These are phyloP conservation scores for Anoplius nigerrimus DNA, from an alignment of 2,888 invertebrate species.

Conservation along the genomic window DNA sequence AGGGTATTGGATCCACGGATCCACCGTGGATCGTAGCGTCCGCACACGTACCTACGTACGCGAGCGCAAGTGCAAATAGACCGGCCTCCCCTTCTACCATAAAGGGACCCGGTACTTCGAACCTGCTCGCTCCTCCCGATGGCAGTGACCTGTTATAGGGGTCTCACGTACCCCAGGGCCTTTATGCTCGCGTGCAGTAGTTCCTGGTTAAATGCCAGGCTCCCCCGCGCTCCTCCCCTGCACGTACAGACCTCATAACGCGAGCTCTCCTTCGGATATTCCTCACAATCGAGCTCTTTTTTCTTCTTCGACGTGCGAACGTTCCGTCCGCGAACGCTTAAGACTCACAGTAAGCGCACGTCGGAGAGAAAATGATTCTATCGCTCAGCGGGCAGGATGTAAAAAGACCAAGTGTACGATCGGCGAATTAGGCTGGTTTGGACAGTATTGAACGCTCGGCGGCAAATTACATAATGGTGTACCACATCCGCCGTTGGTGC, in stretches of 20 bases:
- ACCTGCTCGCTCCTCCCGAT: conserved; percentile 61
- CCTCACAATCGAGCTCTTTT: not conserved
- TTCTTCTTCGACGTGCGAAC: not conserved
- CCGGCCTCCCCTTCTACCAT: conserved; percentile 58
- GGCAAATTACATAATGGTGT: too few relatives aligned
- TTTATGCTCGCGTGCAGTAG: conserved; percentile 44
- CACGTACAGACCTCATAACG: conserved; percentile 23
- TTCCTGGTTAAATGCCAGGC: conserved; percentile 51
- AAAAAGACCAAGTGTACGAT: too few relatives aligned
- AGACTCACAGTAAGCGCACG: too few relatives aligned
- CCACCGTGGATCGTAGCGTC: conserved; percentile 31
- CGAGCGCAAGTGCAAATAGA: conserved; percentile 32
- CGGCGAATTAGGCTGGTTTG: too few relatives aligned
- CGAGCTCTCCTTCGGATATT: conserved; percentile 4
- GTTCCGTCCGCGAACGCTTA: too few relatives aligned
- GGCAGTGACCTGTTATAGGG: conserved; percentile 63
- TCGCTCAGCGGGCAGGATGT: too few relatives aligned
- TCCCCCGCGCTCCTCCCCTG: too few relatives aligned
- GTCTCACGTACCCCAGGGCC: conserved; percentile 38
- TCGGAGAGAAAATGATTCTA: too few relatives aligned
- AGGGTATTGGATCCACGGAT: conserved; percentile 20
- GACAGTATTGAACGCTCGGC: too few relatives aligned
- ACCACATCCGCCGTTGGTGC: too few relatives aligned
- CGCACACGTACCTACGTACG: conserved; percentile 14
- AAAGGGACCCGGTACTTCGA: conserved; percentile 58